Evolutionary conservation across 1,140 invertebrate species (phyloP).

Genomic region (Eufriesea mexicana): DNA sequence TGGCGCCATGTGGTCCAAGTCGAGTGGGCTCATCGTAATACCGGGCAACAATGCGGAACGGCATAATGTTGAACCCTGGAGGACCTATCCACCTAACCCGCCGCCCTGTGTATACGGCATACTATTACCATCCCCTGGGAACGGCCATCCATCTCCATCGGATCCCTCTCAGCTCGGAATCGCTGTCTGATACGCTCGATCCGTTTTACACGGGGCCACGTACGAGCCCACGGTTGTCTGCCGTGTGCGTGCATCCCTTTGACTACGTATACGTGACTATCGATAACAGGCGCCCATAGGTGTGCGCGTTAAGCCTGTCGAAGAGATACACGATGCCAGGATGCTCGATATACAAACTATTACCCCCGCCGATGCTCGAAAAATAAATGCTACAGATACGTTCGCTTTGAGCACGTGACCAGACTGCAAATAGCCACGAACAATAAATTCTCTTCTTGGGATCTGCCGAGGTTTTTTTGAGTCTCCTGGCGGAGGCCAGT

Average conservation of each 20-base stretch:
- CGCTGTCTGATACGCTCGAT: slow-evolving; percentile 67
- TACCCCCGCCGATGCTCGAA: slow-evolving; percentile 64
- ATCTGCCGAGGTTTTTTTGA: background rate
- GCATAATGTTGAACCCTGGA: slow-evolving; percentile 67
- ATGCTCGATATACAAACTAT: slow-evolving; percentile 74
- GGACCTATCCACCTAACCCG: slow-evolving; percentile 62
- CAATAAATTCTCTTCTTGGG: background rate
- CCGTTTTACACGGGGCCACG: slow-evolving; percentile 43
- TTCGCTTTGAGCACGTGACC: slow-evolving; percentile 45
- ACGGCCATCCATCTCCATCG: slow-evolving; percentile 81
- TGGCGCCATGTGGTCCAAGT: slow-evolving; percentile 78
- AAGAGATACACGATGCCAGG: slow-evolving; percentile 57
- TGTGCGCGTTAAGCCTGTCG: slow-evolving; percentile 43
- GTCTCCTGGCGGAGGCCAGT: background rate
- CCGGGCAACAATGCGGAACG: slow-evolving; percentile 72
- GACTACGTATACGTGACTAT: slow-evolving; percentile 50
- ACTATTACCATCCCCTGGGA: slow-evolving; percentile 79
- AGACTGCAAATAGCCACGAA: slow-evolving; percentile 46
- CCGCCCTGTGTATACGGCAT: slow-evolving; percentile 63
- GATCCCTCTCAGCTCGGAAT: slow-evolving; percentile 79
- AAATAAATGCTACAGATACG: slow-evolving; percentile 46
- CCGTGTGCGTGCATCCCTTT: slow-evolving; percentile 45
- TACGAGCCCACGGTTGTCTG: background rate
- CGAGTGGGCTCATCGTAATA: slow-evolving; percentile 80
- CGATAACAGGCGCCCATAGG: slow-evolving; percentile 28